phyloP scores from a whole-genome alignment of 30 jellyfish, hydroid and myxozoan species.

The Hydractinia echinata region DNA sequence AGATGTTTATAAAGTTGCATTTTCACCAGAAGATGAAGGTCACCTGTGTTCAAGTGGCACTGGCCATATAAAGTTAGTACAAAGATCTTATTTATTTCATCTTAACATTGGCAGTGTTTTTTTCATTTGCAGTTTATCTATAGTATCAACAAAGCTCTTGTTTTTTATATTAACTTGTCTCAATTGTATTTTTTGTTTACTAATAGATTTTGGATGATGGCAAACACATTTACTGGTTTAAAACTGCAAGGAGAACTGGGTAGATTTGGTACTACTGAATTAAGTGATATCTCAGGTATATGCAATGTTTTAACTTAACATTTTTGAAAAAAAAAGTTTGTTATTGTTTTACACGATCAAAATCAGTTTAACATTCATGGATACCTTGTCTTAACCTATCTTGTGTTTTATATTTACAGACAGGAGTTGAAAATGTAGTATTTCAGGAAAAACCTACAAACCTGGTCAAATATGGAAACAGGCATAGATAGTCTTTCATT shows the following conservation, averaged over 20 bases:
- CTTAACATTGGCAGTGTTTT: too few species aligned
- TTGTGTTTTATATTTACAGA: too few species aligned
- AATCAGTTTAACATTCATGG: too few species aligned
- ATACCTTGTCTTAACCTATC: too few species aligned
- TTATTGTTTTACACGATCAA: too few species aligned
- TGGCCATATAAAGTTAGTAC: slow-evolving; percentile 74
- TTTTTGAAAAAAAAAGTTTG: neutral
- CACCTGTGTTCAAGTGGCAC: slow-evolving; percentile 96
- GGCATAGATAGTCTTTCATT: too few species aligned
- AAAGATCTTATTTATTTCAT: too few species aligned
- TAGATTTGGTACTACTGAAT: slow-evolving; percentile 84
- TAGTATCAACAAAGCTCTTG: neutral
- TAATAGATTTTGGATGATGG: slow-evolving; percentile 88
- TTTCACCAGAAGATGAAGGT: slow-evolving; percentile 98
- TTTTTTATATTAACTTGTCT: neutral
- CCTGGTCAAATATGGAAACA: too few species aligned
- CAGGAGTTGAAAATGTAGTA: too few species aligned
- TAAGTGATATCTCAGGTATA: slow-evolving; percentile 80
- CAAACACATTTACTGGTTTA: slow-evolving; percentile 85
- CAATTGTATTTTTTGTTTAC: neutral
- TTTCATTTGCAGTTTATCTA: too few species aligned
- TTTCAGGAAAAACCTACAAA: too few species aligned
- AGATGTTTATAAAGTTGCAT: slow-evolving; percentile 82
- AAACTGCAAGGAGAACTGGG: slow-evolving; percentile 94
- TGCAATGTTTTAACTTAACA: neutral